phyloP scores from a whole-genome alignment of 2,797 vertebrate genomes.

The Vespertilio murinus region DNA sequence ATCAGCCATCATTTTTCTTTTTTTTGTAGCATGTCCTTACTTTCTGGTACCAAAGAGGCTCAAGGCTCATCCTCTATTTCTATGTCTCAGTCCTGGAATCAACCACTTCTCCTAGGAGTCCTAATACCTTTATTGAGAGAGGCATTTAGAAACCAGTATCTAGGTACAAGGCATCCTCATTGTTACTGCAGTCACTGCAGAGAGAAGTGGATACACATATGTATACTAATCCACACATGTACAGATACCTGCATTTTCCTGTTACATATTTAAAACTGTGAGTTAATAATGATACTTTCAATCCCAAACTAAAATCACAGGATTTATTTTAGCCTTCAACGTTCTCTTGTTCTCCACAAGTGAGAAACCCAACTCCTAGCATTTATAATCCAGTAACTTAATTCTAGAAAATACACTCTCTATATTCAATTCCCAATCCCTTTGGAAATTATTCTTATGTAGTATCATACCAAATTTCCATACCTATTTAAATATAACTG shows the following conservation, averaged over 20 bases:
- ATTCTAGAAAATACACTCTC: background rate
- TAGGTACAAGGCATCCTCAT: background rate
- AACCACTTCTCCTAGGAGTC: background rate
- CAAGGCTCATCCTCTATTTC: background rate
- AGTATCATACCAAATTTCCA: background rate
- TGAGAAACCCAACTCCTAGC: background rate
- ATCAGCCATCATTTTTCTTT: background rate
- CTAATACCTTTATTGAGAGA: background rate
- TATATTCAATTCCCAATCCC: background rate
- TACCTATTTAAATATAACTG: background rate
- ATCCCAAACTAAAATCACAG: conserved; percentile 13
- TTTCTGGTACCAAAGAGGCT: background rate
- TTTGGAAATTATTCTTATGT: background rate
- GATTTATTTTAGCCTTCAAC: background rate
- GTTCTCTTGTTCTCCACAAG: background rate
- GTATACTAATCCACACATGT: background rate
- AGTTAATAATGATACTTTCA: background rate
- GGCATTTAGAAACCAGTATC: background rate
- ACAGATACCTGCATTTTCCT: background rate
- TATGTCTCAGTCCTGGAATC: background rate
- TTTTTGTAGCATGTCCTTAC: background rate
- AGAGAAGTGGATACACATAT: background rate
- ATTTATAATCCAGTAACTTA: background rate
- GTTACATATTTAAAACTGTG: background rate
- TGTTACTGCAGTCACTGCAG: background rate